Conservation (phyloP, 1,140 invertebrate genomes). For the Micrasema longulum region DNA sequence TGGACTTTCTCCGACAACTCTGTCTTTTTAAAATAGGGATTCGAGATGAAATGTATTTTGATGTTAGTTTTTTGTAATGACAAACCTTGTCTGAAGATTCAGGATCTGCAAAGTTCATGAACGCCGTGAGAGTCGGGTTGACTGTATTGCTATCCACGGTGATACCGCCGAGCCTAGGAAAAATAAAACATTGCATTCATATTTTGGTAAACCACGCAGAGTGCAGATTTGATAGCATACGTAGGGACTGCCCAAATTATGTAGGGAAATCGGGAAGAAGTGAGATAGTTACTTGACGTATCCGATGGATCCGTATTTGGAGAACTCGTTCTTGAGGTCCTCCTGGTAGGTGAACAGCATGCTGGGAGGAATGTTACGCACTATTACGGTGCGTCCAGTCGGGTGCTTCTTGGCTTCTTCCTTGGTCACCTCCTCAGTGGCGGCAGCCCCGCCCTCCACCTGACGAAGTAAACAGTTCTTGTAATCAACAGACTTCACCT, state of each 20-base stretch:
- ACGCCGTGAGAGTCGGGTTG: slow-evolving; percentile 36
- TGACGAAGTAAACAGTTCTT: too few relatives aligned
- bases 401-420: slow-evolving; percentile 39
- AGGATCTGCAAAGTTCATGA: slow-evolving; percentile 29
- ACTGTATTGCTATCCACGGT: slow-evolving; percentile 20
- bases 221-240: too few relatives aligned
- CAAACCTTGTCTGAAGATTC: slow-evolving; percentile 42
- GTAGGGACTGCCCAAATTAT: not conserved
- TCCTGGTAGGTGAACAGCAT: slow-evolving; percentile 38
- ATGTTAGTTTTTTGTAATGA: too few relatives aligned
- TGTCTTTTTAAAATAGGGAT: too few relatives aligned
- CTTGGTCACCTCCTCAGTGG: not conserved
- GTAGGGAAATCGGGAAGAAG: not conserved
- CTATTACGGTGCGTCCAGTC: slow-evolving; percentile 39
- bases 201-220: not conserved
- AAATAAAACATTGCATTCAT: not conserved
- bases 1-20: too few relatives aligned
- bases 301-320: slow-evolving; percentile 43
- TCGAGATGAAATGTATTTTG: not conserved
- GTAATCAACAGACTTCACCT: too few relatives aligned
- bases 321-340: slow-evolving; percentile 20
- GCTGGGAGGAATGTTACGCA: slow-evolving; percentile 33
- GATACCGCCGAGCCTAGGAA: slow-evolving; percentile 40
- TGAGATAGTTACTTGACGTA: slow-evolving; percentile 41
- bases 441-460: not conserved